phyloP scores from a whole-genome alignment of 2,113 vertebrate genomes.

The Psephotus haematonotus region DNA sequence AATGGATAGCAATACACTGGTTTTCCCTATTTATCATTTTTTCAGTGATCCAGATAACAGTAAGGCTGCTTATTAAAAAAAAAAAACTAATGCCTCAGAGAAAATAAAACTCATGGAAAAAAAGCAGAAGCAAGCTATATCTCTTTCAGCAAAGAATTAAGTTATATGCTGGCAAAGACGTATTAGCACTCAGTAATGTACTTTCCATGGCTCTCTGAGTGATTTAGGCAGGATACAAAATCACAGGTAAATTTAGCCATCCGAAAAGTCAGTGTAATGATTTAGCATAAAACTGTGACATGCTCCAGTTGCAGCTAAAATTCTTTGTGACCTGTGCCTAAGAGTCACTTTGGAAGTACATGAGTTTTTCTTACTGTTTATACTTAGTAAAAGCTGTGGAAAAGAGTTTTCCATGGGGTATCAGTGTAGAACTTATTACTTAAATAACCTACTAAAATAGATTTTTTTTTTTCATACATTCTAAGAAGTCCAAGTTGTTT shows the following conservation, averaged over 20 bases:
- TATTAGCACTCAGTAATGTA: neutral
- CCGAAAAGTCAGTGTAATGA: neutral
- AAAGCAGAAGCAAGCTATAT: neutral
- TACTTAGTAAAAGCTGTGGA: neutral
- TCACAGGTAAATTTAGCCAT: neutral
- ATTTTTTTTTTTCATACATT: neutral
- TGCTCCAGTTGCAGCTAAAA: neutral
- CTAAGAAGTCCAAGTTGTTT: neutral
- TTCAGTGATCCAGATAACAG: neutral
- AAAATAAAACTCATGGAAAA: neutral
- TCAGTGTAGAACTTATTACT: neutral
- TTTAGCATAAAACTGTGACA: neutral
- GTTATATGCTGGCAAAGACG: neutral
- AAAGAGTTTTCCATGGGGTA: conserved; percentile 1
- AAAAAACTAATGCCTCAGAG: neutral
- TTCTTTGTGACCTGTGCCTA: neutral
- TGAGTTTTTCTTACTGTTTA: neutral
- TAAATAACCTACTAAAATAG: neutral
- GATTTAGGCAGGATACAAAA: neutral
- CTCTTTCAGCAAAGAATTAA: neutral
- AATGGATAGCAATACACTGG: neutral
- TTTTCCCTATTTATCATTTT: neutral
- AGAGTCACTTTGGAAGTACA: neutral
- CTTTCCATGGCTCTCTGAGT: neutral
- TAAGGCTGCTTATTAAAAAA: neutral